phyloP scores from a whole-genome alignment of 1,140 invertebrate species.

The Glomeris maerens region DNA sequence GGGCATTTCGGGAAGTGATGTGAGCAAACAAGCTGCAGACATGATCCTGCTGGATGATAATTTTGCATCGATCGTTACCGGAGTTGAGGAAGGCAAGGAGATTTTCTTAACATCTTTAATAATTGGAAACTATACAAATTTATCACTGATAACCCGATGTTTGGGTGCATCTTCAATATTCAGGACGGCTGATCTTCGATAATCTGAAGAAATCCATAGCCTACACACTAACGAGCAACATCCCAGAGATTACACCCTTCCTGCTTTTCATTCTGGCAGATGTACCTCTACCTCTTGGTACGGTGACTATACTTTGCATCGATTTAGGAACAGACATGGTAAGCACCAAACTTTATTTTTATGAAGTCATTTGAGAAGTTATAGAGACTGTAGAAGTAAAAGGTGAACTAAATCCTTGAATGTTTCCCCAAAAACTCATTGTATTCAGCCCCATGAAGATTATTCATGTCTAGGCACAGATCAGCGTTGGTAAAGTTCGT shows the following conservation, averaged over 20 bases:
- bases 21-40: constrained; percentile 98
- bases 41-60: constrained; percentile 99
- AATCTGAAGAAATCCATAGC: constrained; percentile 99
- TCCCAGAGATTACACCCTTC: constrained; percentile 99
- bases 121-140: not conserved
- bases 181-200: constrained; percentile 89
- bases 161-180: not conserved
- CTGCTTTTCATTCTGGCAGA: constrained; percentile 93
- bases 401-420: no score
- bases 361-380: no score
- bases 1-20: constrained; percentile 97
- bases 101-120: not conserved
- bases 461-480: no score
- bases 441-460: no score
- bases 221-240: constrained; percentile 97
- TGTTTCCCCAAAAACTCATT: no score
- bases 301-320: constrained; percentile 98
- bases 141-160: not conserved
- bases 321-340: constrained; percentile 99
- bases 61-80: constrained; percentile 98
- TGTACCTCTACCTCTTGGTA: constrained; percentile 92
- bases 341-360: no score
- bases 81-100: constrained; percentile 75
- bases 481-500: no score
- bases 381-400: no score